phyloP scores from a whole-genome alignment of 2,797 vertebrate genomes.

The Orestias chungarensis region DNA sequence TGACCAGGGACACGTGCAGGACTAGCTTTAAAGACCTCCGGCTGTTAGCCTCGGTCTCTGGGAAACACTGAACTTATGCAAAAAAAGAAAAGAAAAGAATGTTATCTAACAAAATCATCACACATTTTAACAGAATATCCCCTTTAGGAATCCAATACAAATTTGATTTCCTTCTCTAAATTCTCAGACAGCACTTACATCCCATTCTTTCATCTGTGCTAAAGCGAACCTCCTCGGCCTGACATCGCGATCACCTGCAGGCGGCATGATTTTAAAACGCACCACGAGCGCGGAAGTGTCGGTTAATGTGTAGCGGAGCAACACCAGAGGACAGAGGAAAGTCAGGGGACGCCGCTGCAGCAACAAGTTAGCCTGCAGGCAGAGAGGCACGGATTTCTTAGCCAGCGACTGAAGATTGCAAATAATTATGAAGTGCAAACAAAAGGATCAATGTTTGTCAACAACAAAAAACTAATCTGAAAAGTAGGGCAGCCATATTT shows the following conservation, averaged over 20 bases:
- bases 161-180: too few relatives aligned
- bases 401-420: neutral
- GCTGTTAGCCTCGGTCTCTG: neutral
- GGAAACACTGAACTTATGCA: neutral
- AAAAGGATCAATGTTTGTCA: too few relatives aligned
- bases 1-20: too few relatives aligned
- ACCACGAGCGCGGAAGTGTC: neutral
- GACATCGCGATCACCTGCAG: neutral
- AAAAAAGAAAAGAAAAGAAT: neutral
- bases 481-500: neutral
- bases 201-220: too few relatives aligned
- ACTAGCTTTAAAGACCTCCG: too few relatives aligned
- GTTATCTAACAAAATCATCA: neutral
- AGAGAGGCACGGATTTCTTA: constrained; percentile 7
- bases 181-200: too few relatives aligned
- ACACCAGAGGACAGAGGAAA: constrained; percentile 6
- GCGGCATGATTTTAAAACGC: neutral
- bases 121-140: neutral
- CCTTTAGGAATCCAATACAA: neutral
- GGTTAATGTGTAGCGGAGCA: constrained; percentile 59
- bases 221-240: neutral
- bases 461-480: too few relatives aligned
- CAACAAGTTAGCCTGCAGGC: neutral
- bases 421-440: neutral
- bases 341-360: neutral